Evolutionary conservation across 2,113 vertebrate genomes (phyloP).

Genomic region (Saccopteryx bilineata): DNA sequence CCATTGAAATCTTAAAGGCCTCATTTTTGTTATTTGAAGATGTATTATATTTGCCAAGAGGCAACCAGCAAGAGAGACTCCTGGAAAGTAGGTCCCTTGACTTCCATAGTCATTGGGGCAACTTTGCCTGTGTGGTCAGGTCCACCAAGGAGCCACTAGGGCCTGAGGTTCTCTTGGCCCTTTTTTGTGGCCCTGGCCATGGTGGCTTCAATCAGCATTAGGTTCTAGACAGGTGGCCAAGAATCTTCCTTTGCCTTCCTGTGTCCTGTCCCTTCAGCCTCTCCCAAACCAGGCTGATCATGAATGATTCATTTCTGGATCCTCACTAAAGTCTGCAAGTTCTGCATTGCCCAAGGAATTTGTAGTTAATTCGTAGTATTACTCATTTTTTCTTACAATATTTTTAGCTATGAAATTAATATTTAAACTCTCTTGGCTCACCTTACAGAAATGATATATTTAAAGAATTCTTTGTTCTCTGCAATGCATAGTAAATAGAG

Average conservation of each 20-base stretch:
- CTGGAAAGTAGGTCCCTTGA: not conserved
- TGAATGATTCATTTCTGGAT: not conserved
- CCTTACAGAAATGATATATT: conserved; percentile 70
- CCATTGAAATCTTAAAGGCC: not conserved
- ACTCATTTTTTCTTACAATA: conserved; percentile 64
- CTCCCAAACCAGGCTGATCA: not conserved
- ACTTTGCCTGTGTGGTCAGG: not conserved
- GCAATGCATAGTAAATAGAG: conserved; percentile 69
- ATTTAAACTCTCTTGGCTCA: conserved; percentile 76
- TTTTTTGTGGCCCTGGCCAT: not conserved
- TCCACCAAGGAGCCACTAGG: not conserved
- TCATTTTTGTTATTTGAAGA: not conserved
- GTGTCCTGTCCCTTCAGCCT: not conserved
- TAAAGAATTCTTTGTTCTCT: conserved; percentile 53
- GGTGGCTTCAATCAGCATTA: not conserved
- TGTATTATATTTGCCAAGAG: not conserved
- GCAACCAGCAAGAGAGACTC: not conserved
- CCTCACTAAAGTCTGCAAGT: not conserved
- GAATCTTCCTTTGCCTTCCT: conserved; percentile 29
- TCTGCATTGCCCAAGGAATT: conserved; percentile 34
- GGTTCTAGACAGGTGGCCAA: not conserved
- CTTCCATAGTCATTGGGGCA: not conserved
- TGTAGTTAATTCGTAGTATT: conserved; percentile 68
- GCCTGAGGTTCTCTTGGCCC: not conserved
- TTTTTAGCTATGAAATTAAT: conserved; percentile 83